These are phyloP conservation scores for Cremastinae sp. DNA, from an alignment of 2,888 invertebrate genomes.

Conservation along the genomic window DNA sequence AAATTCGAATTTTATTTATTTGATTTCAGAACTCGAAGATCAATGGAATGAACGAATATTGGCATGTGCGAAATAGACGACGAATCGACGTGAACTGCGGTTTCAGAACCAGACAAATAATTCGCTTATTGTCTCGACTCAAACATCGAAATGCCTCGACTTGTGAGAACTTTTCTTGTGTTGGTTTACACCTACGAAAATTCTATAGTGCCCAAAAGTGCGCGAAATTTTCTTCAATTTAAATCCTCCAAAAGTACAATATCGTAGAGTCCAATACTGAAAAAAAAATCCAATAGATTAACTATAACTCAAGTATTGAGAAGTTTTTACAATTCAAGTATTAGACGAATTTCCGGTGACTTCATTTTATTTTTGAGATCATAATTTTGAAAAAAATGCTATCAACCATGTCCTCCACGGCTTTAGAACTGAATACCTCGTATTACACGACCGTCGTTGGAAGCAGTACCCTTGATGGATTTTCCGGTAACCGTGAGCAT, in stretches of 20 bases:
- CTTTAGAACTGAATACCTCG: slow-evolving; percentile 73
- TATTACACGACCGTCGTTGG: slow-evolving; percentile 74
- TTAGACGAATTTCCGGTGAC: too few relatives aligned
- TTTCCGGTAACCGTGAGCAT: slow-evolving; percentile 69
- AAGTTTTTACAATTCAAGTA: too few relatives aligned
- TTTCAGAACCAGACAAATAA: background rate
- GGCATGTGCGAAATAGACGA: slow-evolving; percentile 14
- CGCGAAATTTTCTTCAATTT: slow-evolving; percentile 25
- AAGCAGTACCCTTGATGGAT: slow-evolving; percentile 70
- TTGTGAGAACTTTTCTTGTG: slow-evolving; percentile 35
- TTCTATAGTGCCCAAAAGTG: slow-evolving; percentile 26
- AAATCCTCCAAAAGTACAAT: slow-evolving; percentile 30
- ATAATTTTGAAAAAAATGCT: slow-evolving; percentile 65
- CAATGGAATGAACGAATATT: background rate
- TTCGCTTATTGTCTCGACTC: background rate
- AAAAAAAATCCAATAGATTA: slow-evolving; percentile 20
- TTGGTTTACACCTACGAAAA: slow-evolving; percentile 32
- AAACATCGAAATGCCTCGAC: slow-evolving; percentile 52
- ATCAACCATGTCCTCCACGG: slow-evolving; percentile 73
- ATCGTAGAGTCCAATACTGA: slow-evolving; percentile 37
- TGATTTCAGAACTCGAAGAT: slow-evolving; percentile 26
- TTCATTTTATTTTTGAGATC: slow-evolving; percentile 10
- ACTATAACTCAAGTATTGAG: slow-evolving; percentile 27
- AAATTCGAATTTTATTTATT: background rate
- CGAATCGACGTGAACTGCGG: background rate